phyloP scores from a whole-genome alignment of 2,113 vertebrate genomes.

The Hirundichthys speculiger region DNA sequence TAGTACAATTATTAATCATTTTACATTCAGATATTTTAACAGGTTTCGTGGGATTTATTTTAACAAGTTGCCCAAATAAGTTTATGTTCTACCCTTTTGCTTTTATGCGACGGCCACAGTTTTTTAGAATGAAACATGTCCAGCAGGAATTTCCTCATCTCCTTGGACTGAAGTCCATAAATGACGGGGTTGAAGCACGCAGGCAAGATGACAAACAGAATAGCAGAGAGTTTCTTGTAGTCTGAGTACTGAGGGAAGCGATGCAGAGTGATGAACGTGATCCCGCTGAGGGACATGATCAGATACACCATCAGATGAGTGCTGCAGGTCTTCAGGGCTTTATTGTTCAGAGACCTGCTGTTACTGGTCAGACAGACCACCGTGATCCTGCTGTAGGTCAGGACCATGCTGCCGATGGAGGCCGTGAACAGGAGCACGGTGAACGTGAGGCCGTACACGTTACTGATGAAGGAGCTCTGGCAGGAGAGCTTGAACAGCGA shows the following conservation, averaged over 20 bases:
- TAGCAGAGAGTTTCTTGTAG: conserved; percentile 31
- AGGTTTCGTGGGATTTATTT: too few species aligned
- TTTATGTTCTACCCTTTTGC: too few species aligned
- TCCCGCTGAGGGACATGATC: conserved; percentile 41
- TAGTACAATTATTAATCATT: too few species aligned
- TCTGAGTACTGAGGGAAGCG: conserved; percentile 43
- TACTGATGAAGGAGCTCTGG: conserved; percentile 55
- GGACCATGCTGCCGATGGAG: conserved; percentile 55
- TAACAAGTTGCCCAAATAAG: too few species aligned
- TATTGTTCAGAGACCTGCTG: conserved; percentile 61
- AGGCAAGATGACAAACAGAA: conserved; percentile 57
- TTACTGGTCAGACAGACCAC: conserved; percentile 55
- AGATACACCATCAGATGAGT: conserved; percentile 58
- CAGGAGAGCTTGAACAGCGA: conserved; percentile 59
- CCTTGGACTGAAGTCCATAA: conserved; percentile 60
- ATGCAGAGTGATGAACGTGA: conserved; percentile 29
- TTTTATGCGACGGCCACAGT: too few species aligned
- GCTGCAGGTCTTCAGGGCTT: conserved; percentile 67
- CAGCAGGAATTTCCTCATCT: conserved; percentile 22
- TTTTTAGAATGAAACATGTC: background rate
- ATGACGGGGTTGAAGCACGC: conserved; percentile 60
- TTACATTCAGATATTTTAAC: too few species aligned
- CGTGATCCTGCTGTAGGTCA: conserved; percentile 61
- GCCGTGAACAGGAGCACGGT: conserved; percentile 39
- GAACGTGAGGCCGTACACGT: conserved; percentile 57